Conservation (phyloP, 37 sponge, comb jelly and placozoan species). For the Halisarca cf. caerulea region DNA sequence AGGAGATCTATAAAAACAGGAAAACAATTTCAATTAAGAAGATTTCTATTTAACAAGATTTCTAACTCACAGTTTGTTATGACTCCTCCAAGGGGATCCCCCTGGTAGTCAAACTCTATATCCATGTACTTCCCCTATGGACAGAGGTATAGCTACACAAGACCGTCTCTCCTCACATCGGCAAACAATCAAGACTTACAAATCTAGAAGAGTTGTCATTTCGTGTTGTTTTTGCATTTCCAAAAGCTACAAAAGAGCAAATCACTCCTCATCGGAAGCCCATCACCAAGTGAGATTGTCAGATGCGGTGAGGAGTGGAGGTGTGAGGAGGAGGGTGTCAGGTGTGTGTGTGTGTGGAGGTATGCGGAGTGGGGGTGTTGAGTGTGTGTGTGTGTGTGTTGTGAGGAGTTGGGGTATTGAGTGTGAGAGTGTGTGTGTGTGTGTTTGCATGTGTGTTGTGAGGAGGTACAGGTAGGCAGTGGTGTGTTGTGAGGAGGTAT, state of each 20-base stretch:
- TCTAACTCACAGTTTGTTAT: constrained; percentile 81
- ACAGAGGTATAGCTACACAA: background rate
- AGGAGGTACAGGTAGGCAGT: too few species aligned
- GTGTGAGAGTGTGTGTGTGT: too few species aligned
- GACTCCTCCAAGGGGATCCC: constrained; percentile 87
- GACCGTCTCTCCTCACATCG: background rate
- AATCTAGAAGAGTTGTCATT: constrained; percentile 94
- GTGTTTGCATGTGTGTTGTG: too few species aligned
- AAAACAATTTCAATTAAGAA: background rate
- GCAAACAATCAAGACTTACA: constrained; percentile 42
- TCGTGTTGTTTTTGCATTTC: constrained; percentile 86
- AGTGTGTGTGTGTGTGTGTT: too few species aligned
- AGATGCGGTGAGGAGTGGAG: too few species aligned
- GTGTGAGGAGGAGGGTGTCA: too few species aligned
- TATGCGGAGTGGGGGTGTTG: too few species aligned
- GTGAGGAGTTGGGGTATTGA: too few species aligned
- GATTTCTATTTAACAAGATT: background rate
- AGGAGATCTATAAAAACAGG: constrained; percentile 24
- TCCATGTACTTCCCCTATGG: constrained; percentile 97
- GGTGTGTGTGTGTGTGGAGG: too few species aligned
- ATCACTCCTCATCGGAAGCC: too few species aligned
- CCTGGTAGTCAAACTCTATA: constrained; percentile 87
- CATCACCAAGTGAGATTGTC: too few species aligned
- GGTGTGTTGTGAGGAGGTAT: too few species aligned
- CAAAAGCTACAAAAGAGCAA: constrained; percentile 85